Evolutionary conservation across 2,797 vertebrate species (phyloP).

Genomic region (Kryptopterus vitreolus): DNA sequence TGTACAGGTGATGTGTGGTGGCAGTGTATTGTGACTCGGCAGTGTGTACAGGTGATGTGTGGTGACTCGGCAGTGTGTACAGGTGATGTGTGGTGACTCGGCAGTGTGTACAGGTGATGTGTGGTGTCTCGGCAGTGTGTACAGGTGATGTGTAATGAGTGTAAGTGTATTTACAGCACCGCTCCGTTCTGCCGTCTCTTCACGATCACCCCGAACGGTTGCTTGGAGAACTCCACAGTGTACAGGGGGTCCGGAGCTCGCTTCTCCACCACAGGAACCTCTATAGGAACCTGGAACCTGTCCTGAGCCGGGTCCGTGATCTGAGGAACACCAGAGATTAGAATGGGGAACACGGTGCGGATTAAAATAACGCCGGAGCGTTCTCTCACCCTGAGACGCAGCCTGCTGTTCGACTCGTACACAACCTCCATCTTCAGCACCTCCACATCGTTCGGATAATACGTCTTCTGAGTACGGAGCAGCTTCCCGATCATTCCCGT

Average conservation of each 20-base stretch:
- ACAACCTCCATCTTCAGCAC: constrained; percentile 74
- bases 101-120: too few relatives aligned
- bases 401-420: constrained; percentile 75
- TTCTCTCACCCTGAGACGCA: constrained; percentile 77
- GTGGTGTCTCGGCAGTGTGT: too few relatives aligned
- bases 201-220: constrained; percentile 77
- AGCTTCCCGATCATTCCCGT: constrained; percentile 76
- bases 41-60: too few relatives aligned
- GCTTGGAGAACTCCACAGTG: constrained; percentile 70
- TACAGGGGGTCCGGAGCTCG: constrained; percentile 75
- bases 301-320: constrained; percentile 72
- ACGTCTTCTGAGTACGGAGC: constrained; percentile 71
- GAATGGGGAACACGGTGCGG: too few relatives aligned
- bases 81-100: too few relatives aligned
- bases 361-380: not conserved
- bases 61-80: too few relatives aligned
- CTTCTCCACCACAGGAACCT: constrained; percentile 69
- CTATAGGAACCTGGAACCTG: constrained; percentile 79
- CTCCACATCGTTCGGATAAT: constrained; percentile 81
- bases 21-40: too few relatives aligned
- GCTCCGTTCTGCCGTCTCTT: constrained; percentile 68
- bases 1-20: too few relatives aligned
- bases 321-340: constrained; percentile 63
- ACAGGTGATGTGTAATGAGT: too few relatives aligned
- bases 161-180: constrained; percentile 76